Evolutionary conservation across 1,140 invertebrate species (phyloP), one percentile per base, ranked within the genome.

Genomic region (Bombus sylvicola): DNA sequence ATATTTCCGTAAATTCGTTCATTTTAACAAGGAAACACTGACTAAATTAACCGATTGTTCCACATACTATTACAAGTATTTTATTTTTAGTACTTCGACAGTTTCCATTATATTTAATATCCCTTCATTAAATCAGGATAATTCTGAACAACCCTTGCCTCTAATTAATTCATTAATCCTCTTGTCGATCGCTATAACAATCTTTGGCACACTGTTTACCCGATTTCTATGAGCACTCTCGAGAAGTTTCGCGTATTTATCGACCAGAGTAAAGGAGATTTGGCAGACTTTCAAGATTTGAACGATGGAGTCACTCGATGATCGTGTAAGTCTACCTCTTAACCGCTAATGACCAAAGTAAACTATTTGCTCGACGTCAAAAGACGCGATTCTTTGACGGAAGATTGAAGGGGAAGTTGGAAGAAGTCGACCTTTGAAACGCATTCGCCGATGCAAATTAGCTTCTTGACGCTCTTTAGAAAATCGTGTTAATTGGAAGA

Each of bases 251-350:
- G n/a, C 75, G 64, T 79, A 53, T 84, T 79, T 57, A 22, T 2
- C 25, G 18, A 34, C 6, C 18, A 22, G 0, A n/a, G 72, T 18
- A 47, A 83, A 83, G 34, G 47, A 71, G 39, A 79, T 79, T 79
- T 84, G 82, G 82, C 82, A 71, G 37, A 79, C 66, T 47, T 79
- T 84, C 66, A 84, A 71, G 28, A 71, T 71, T 43, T 53, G 13
- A 28, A 34, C 64, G 82, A 53, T 1, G 1, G 18, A 53, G 47
- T 53, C 47, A 53, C 47, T 53, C 18, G 18, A 78, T 68, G 59
- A 79, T 34, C 75, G 66, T 78, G 82, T 77, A 83, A 82, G 71
- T 47, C 39, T 37, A 25, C 37, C 47, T 79, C 43, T 84, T 72
- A 84, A 84, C 37, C 75, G n/a, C 47, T 84, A 79, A 79, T 69